phyloP scores from a whole-genome alignment of 2,888 invertebrate genomes.

The Latrodectus hesperus region DNA sequence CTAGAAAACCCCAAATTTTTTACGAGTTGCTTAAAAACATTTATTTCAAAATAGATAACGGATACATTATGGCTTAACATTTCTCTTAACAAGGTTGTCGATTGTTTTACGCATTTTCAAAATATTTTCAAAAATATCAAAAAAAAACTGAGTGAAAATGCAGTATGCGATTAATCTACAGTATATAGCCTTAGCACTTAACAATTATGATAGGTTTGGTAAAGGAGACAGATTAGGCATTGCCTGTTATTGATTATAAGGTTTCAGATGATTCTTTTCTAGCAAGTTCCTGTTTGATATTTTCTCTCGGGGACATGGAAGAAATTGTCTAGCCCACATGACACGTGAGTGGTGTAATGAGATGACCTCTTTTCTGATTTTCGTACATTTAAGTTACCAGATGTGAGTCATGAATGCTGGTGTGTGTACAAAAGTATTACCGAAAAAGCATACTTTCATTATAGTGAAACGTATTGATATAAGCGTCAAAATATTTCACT shows the following conservation, averaged over 20 bases:
- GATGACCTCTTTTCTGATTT: conserved; percentile 10
- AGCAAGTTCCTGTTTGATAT: conserved; percentile 44
- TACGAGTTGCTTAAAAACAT: too few species aligned
- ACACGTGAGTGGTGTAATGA: conserved; percentile 26
- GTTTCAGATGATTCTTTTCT: conserved; percentile 50
- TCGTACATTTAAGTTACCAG: neutral
- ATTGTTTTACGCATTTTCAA: neutral
- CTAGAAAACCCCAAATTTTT: too few species aligned
- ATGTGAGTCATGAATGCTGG: too few species aligned
- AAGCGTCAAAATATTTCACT: too few species aligned
- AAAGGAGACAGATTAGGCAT: conserved; percentile 38
- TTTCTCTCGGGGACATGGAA: conserved; percentile 40
- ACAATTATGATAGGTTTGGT: conserved; percentile 39
- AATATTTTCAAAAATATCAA: conserved; percentile 23
- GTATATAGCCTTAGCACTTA: conserved; percentile 17
- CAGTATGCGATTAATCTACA: conserved; percentile 27
- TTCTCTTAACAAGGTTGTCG: too few species aligned
- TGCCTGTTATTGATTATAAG: conserved; percentile 34
- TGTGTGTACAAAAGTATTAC: too few species aligned
- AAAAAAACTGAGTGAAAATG: conserved; percentile 9
- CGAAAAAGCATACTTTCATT: too few species aligned
- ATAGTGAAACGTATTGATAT: too few species aligned
- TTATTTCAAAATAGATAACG: too few species aligned
- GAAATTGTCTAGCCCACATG: conserved; percentile 37
- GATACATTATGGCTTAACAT: too few species aligned